Conservation (phyloP, 23 tunicate genomes). For the Styela clava region DNA sequence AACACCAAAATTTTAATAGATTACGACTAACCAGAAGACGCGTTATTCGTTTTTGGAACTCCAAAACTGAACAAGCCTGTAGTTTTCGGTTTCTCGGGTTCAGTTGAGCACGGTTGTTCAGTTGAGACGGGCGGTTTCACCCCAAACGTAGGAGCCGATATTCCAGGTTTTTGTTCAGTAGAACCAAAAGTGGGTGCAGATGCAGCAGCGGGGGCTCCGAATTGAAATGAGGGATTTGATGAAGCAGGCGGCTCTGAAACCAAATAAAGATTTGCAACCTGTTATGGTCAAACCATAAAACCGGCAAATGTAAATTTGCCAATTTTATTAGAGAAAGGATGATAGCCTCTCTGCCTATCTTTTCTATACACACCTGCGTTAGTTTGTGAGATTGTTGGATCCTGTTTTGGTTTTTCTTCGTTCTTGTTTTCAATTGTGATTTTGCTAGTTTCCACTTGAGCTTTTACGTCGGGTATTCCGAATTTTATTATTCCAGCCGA, state of each 20-base stretch:
- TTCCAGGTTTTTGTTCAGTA: neutral
- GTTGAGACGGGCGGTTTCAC: neutral
- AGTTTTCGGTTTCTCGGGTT: neutral
- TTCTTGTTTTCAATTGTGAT: neutral
- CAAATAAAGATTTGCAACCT: neutral
- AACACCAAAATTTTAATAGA: too few species aligned
- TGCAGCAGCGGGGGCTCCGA: neutral
- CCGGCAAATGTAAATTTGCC: too few species aligned
- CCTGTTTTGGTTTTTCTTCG: neutral
- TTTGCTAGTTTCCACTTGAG: neutral
- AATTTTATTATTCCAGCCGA: slow-evolving; percentile 18
- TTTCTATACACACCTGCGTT: too few species aligned
- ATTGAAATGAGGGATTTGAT: neutral
- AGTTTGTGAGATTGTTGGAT: neutral
- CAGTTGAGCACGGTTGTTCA: neutral
- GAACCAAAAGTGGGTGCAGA: neutral
- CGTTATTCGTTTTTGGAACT: neutral
- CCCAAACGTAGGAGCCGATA: neutral
- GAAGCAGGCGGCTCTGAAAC: neutral
- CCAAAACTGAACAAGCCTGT: neutral
- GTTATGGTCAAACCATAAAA: too few species aligned
- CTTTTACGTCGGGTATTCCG: neutral
- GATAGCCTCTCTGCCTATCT: too few species aligned
- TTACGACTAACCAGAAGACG: neutral
- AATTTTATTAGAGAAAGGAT: too few species aligned